Evolutionary conservation across 2,113 vertebrate species (phyloP).

Genomic region (Nothobranchius kuhntae): DNA sequence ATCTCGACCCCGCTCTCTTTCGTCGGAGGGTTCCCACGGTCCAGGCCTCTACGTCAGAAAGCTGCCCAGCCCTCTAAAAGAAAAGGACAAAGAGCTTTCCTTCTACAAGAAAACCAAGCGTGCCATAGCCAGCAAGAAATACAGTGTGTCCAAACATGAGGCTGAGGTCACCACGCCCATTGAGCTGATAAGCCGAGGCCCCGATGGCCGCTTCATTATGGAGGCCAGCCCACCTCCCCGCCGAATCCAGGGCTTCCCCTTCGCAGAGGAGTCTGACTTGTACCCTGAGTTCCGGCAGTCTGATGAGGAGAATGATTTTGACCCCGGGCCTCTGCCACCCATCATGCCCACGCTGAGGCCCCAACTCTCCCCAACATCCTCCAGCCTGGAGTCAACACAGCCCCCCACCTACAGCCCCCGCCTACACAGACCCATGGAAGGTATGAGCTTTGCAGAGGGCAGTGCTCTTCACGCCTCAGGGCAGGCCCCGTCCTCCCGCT

Average conservation of each 20-base stretch:
- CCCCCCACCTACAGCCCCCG: constrained; percentile 98
- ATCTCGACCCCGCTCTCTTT: constrained; percentile 89
- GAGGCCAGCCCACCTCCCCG: constrained; percentile 84
- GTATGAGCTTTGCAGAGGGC: constrained; percentile 85
- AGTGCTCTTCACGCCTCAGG: constrained; percentile 91
- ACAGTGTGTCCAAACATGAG: constrained; percentile 96
- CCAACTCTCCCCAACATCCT: constrained; percentile 95
- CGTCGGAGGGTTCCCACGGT: constrained; percentile 86
- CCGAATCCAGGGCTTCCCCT: constrained; percentile 96
- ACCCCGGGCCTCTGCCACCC: constrained; percentile 87
- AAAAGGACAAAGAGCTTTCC: constrained; percentile 90
- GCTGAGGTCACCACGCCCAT: constrained; percentile 95
- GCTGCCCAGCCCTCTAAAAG: constrained; percentile 90
- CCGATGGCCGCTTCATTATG: constrained; percentile 95
- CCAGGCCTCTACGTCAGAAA: constrained; percentile 89
- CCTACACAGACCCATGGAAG: constrained; percentile 92
- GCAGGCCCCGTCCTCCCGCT: constrained; percentile 87
- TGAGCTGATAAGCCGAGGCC: constrained; percentile 95
- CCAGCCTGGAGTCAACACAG: constrained; percentile 97
- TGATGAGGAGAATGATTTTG: constrained; percentile 94
- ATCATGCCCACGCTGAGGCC: constrained; percentile 92
- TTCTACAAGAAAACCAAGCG: constrained; percentile 98
- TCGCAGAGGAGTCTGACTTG: constrained; percentile 97
- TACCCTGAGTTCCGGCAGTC: constrained; percentile 99
- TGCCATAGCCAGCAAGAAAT: constrained; percentile 97